Evolutionary conservation across 2,888 invertebrate species (phyloP), one percentile per base, ranked within the genome.

Genomic region (Dynastes hyllus): DNA sequence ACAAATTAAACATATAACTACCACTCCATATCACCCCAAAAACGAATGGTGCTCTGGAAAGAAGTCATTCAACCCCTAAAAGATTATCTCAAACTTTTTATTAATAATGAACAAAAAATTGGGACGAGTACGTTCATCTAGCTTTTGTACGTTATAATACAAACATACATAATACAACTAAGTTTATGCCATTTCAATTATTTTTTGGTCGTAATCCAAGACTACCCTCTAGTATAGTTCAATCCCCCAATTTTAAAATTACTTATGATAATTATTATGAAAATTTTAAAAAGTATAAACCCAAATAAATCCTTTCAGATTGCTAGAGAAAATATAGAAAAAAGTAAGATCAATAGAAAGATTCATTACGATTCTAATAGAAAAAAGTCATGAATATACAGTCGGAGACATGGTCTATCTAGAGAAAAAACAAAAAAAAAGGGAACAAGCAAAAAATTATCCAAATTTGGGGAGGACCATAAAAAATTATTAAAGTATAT

Each of bases 81-180:
- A 5, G 85, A 86, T 27, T 86, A 85, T 77, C 51, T 88, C 1
- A 83, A 84, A 78, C 84, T 85, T 77, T 86, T 82, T 76, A 84
- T 86, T 4, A 83, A 83, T n/a, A 5, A 77, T 40, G 77, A 85
- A 13, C 83, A 84, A 80, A 78, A 78, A 83, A 87, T 77, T 88
- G 87, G 86, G 86, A 87, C 75, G 79, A 83, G 53, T 85, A 83
- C 80, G 58, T 87, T 37, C 80, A 81, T 11, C 83, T 84, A 58
- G 84, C 85, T n/a, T 0, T 83, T 85, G 81, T 85, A 86, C 61
- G 82, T 0, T 86, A 85, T 76, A 85, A 86, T 58, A 78, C 70
- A 3, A 40, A 51, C 3, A 27, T 81, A 0, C 85, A 87, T 77
- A 77, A 80, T 6, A 78, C 83, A 4, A 86, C 84, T 0, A 80